A percentile compares a stretch with the other conserved stretches of the same genome.
Conservation (phyloP, 2,888 invertebrate genomes). For the Phyllotreta striolata region DNA sequence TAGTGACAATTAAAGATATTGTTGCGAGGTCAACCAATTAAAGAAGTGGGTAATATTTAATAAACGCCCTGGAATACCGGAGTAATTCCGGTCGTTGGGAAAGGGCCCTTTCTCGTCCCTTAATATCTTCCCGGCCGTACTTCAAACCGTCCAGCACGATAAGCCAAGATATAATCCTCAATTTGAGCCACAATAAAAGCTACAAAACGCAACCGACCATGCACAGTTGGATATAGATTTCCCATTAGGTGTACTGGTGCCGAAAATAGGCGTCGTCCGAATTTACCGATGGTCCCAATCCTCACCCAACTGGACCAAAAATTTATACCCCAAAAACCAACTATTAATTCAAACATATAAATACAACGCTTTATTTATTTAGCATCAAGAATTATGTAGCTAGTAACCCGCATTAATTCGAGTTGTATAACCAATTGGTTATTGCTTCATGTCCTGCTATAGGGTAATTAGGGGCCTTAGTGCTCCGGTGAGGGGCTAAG, state of each 20-base stretch:
- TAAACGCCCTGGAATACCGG: background rate
- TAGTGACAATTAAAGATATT: no score
- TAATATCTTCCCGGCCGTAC: conserved; percentile 17
- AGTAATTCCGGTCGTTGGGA: background rate
- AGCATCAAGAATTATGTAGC: no score
- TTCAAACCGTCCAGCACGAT: conserved; percentile 28
- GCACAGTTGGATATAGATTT: conserved; percentile 54
- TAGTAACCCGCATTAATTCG: no score
- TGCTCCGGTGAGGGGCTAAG: conserved; percentile 41
- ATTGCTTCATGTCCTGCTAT: conserved; percentile 7
- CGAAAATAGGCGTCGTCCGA: conserved; percentile 49
- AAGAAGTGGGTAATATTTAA: background rate
- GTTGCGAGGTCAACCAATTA: no score
- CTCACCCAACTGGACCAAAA: background rate
- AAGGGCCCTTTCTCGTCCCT: conserved; percentile 14
- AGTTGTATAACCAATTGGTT: no score
- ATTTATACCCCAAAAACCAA: no score
- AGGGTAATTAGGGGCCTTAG: background rate
- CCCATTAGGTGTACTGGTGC: conserved; percentile 53
- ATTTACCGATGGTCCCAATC: background rate
- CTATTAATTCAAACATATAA: no score
- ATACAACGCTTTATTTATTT: no score
- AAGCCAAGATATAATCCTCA: conserved; percentile 46
- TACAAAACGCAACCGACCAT: conserved; percentile 52
- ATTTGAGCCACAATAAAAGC: conserved; percentile 52